Base-by-base conservation (phyloP, 2,113 vertebrate genomes). In the Plestiodon gilberti region DNA sequence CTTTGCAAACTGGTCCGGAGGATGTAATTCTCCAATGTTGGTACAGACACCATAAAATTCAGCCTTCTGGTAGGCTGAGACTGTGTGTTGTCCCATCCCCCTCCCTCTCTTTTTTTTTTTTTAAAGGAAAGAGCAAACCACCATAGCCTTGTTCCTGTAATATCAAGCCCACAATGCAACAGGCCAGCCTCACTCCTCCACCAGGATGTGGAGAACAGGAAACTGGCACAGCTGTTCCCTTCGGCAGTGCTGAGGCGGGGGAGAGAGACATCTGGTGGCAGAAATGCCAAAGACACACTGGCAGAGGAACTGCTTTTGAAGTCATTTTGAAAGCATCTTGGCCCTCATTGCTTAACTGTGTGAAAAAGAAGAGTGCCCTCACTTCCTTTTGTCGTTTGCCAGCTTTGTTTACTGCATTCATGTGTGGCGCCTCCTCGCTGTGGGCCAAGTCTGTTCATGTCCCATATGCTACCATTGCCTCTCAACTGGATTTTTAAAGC, bases 181-280 rank as follows among this genome's bases (percentile, higher is more conserved):
- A 25, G 87, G 48, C 14, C 43, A 65, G 33, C 87, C 76, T 73
- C 40, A 40, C 82, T 38, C 40, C 76, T 71, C 75, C 33, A 6
- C 75, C 82, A 74, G 82, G 81, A 84, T 74, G 65, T 88, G 69
- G 67, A 79, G 87, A 88, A 74, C 76, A 83, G 65, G 82, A 79
- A 78, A 80, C 75, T 57, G 81, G 69, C 59, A 73, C 67, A 80
- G 87, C 82, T 65, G 85, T 65, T 88, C 40, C 28, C 43, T 7
- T 3, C 22, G 43, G 38, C 82, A 74, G 64, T 43, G n/a, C 69
- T 4, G 6, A 38, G 83, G 81, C 17, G 38, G 65, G 40, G 8
- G 20, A 1, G 15, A 74, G 81, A 30, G 81, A 20, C 87, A 64
- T 55, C 87, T 80, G 76, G 82, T 65, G 82, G 82, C 67, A 55